These are phyloP conservation scores for Gorsachius magnificus DNA, from an alignment of 2,797 vertebrate genomes.

Conservation along the genomic window DNA sequence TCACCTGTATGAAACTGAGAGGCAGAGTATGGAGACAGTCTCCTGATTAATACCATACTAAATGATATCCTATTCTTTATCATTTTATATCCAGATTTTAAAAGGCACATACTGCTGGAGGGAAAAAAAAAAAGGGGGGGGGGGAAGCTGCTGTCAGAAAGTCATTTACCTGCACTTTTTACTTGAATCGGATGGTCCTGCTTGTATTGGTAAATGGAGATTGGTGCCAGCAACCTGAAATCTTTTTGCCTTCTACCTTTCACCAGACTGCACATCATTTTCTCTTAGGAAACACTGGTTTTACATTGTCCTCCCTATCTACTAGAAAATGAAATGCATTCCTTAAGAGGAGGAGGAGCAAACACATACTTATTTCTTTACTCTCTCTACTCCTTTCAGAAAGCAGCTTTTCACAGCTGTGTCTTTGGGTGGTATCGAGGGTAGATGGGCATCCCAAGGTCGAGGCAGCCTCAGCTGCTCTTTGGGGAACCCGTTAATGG, in stretches of 20 bases:
- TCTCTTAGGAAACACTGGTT: neutral
- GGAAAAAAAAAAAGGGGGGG: neutral
- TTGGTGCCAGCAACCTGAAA: neutral
- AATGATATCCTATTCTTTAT: neutral
- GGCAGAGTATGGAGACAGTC: neutral
- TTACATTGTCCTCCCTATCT: neutral
- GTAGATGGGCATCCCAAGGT: neutral
- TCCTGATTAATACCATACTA: neutral
- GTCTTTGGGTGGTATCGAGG: neutral
- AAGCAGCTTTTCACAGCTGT: neutral
- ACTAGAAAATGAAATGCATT: neutral
- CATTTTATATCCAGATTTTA: neutral
- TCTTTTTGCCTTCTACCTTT: neutral
- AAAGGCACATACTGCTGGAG: neutral
- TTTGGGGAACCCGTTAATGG: neutral
- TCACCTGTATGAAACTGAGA: neutral
- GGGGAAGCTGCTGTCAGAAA: neutral
- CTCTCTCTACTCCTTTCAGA: neutral
- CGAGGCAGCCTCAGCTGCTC: neutral
- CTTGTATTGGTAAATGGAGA: neutral
- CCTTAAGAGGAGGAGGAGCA: neutral
- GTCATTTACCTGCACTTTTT: neutral
- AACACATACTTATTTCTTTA: neutral
- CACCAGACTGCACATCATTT: neutral
- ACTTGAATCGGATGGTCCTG: neutral